Percentiles rank a stretch among this genome's conserved stretches.
These are phyloP conservation scores for Troides helena DNA, from an alignment of 2,888 invertebrate species.

Conservation along the genomic window DNA sequence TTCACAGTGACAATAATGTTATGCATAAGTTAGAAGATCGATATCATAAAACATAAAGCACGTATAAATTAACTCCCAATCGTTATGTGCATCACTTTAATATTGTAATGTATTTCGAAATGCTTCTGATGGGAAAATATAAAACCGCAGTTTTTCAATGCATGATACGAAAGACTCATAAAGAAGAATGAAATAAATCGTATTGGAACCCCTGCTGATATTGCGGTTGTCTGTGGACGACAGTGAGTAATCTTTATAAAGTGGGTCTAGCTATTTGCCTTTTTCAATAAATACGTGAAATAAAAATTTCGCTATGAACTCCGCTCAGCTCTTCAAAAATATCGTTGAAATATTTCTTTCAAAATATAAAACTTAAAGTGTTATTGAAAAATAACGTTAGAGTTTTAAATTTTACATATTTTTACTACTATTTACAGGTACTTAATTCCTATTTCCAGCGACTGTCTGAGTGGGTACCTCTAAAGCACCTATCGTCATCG, in stretches of 20 bases:
- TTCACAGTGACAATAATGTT: background rate
- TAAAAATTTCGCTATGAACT: constrained; percentile 22
- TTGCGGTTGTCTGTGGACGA: constrained; percentile 37
- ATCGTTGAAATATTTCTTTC: background rate
- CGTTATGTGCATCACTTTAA: background rate
- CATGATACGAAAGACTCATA: constrained; percentile 30
- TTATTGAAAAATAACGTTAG: background rate
- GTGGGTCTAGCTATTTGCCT: constrained; percentile 34
- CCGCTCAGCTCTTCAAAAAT: background rate
- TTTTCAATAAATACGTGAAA: constrained; percentile 33
- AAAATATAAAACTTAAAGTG: background rate
- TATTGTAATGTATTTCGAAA: constrained; percentile 17
- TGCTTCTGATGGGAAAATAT: constrained; percentile 9
- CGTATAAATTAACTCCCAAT: no score
- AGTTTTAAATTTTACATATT: background rate
- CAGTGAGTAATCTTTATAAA: constrained; percentile 38
- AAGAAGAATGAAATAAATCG: constrained; percentile 36
- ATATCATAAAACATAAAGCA: no score
- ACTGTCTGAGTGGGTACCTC: no score
- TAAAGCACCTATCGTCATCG: no score
- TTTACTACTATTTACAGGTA: background rate
- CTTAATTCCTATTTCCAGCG: background rate
- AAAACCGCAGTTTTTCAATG: constrained; percentile 22
- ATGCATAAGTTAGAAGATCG: background rate
- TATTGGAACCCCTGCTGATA: constrained; percentile 37